Conservation (phyloP, 1,140 invertebrate species). For the Sitodiplosis mosellana region DNA sequence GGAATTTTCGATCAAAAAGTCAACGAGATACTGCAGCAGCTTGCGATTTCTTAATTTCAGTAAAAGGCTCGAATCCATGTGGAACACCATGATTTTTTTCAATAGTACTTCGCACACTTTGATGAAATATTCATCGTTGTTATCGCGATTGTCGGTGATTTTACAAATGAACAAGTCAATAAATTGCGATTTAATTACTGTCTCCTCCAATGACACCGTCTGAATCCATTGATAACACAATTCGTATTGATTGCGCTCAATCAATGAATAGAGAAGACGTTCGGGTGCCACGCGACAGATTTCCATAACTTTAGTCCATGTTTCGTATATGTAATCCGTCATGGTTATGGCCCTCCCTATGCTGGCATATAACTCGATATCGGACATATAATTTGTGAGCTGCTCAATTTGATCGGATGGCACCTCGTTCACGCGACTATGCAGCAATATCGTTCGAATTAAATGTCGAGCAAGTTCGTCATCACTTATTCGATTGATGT, state of each 20-base stretch:
- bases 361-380: constrained; percentile 29
- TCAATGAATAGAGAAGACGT: constrained; percentile 28
- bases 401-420: constrained; percentile 12
- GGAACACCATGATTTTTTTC: constrained; percentile 26
- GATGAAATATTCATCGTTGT: constrained; percentile 25
- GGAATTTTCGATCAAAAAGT: constrained; percentile 33
- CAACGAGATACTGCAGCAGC: constrained; percentile 37
- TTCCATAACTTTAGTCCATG: constrained; percentile 24
- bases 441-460: constrained; percentile 16
- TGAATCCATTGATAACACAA: constrained; percentile 42
- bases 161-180: constrained; percentile 25
- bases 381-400: constrained; percentile 24
- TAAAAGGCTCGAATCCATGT: constrained; percentile 39
- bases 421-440: constrained; percentile 15
- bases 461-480: constrained; percentile 16
- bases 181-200: constrained; percentile 25
- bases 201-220: constrained; percentile 28
- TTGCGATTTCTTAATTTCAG: constrained; percentile 38
- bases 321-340: constrained; percentile 10
- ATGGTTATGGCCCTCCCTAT: constrained; percentile 23
- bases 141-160: constrained; percentile 21
- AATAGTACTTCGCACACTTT: constrained; percentile 24
- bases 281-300: constrained; percentile 28
- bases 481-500: constrained; percentile 19
- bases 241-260: constrained; percentile 31